These are phyloP conservation scores for Philereme vetulata DNA, from an alignment of 2,888 invertebrate species.

Conservation along the genomic window DNA sequence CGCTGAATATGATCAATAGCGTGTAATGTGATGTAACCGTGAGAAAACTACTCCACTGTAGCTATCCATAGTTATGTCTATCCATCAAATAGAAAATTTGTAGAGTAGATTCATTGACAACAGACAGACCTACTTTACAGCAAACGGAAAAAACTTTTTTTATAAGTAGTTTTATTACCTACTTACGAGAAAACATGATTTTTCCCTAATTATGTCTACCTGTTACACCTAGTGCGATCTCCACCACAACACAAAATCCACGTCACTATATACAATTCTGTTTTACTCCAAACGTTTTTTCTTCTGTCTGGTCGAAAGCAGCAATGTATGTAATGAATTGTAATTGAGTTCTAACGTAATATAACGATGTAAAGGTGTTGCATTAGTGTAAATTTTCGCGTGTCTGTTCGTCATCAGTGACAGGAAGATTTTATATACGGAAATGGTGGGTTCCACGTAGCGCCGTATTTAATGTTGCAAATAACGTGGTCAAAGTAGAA, in stretches of 20 bases:
- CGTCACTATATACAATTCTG: slow-evolving; percentile 16
- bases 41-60: too few relatives aligned
- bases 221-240: slow-evolving; percentile 35
- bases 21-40: too few relatives aligned
- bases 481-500: slow-evolving; percentile 30
- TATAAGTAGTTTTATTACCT: slow-evolving; percentile 27
- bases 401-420: slow-evolving; percentile 30
- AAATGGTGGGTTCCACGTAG: slow-evolving; percentile 37
- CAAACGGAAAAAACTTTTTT: slow-evolving; percentile 24
- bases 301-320: background rate
- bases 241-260: slow-evolving; percentile 3
- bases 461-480: slow-evolving; percentile 31
- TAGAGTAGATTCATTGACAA: slow-evolving; percentile 12
- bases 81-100: slow-evolving; percentile 1
- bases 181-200: slow-evolving; percentile 25
- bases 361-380: slow-evolving; percentile 22
- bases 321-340: slow-evolving; percentile 6
- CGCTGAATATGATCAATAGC: too few relatives aligned
- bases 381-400: slow-evolving; percentile 37
- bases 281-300: background rate
- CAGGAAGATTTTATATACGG: slow-evolving; percentile 31
- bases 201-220: slow-evolving; percentile 28
- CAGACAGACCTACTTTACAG: slow-evolving; percentile 24
- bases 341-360: background rate
- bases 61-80: background rate